Evolutionary conservation across 2,113 vertebrate species (phyloP), one percentile per base, ranked within the genome.

Genomic region (Rhynchopsitta pachyrhyncha): DNA sequence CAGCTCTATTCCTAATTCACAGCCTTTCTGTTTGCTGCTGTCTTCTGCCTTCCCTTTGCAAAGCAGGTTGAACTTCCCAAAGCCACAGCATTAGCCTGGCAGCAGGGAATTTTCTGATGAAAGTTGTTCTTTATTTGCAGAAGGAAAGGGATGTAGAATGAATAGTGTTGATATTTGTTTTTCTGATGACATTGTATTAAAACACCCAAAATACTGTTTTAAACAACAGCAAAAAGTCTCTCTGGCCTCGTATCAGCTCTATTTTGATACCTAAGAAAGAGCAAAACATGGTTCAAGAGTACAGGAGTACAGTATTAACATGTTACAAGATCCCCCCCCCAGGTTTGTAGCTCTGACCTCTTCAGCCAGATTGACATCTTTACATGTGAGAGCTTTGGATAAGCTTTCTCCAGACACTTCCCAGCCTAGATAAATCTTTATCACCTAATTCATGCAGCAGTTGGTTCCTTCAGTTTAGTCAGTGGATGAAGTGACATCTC

Each of bases 141-240:
- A 68, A 24, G 14, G 73, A 47, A 66, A 52, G 19, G 68, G 29
- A 90, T 29, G 10, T 39, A 35, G 44, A n/a, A 24, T 29, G 39
- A 44, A 52, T 3, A 6, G 12, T 77, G 75, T 39, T 59, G 33
- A 76, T 88, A n/a, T 16, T 5, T 39, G 1, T 42, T 91, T 82
- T 86, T 52, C 49, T 57, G 7, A 85, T 77, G 25, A 22, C 28
- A 6, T 41, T 13, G 3, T n/a, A 22, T 85, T 33, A 67, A 78
- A 81, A 78, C 62, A 7, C 13, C 23, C 31, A 1, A 41, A 62
- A 28, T 47, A n/a, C 9, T 71, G 7, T 49, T 8, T 3, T 42
- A 55, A 63, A 6, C 2, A 55, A 10, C 22, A 35, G 50, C 2
- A 42, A 19, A 29, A 1, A 6, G 4, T 39, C 19, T 39, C 0